Base-by-base conservation (phyloP, 2,113 vertebrate genomes). In the Calidris pygmaea region DNA sequence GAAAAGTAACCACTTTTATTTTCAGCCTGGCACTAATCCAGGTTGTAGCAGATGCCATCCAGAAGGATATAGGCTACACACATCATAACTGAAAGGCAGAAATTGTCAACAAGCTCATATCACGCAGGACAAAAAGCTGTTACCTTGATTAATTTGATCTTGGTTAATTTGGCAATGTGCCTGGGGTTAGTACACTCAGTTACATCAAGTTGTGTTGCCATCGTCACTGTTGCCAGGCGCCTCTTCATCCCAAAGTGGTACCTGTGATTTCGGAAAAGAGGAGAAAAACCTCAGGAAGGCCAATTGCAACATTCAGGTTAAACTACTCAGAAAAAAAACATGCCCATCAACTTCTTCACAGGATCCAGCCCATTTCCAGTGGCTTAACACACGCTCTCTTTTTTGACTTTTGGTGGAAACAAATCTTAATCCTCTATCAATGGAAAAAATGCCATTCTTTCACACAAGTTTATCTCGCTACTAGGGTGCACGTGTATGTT, bases 21-120 rank as follows among this genome's bases (percentile, higher is more conserved):
- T 95, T 80, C 32, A 67, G 37, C 43, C 62, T 93, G 88, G 88
- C 76, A 78, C 71, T 60, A 75, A 85, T 88, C 39, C 93, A 95
- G 56, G 26, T 62, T 94, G 72, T 4, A 92, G 84, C 85, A 95
- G 85, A 95, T 94, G 89, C 63, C 78, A 91, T 72, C 43, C 92
- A 94, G 85, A 86, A 94, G 79, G 47, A 85, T 43, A 80, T 4
- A 77, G 55, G 52, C 55, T 84, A 85, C 18, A n/a, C 65, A 62
- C 35, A 77, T 41, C 24, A 26, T 35, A 93, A 85, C 39, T 85
- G 55, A 89, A 91, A 74, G 47, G 80, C 8, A 85, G 43, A 89
- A 93, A 87, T 50, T 58, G 82, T 90, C 84, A 91, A 80, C 43
- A 84, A 45, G 35, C 67, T 87, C 6, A 7, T 34, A 37, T 37